Conservation (phyloP, 2,113 vertebrate genomes). For the Psephotus haematonotus region DNA sequence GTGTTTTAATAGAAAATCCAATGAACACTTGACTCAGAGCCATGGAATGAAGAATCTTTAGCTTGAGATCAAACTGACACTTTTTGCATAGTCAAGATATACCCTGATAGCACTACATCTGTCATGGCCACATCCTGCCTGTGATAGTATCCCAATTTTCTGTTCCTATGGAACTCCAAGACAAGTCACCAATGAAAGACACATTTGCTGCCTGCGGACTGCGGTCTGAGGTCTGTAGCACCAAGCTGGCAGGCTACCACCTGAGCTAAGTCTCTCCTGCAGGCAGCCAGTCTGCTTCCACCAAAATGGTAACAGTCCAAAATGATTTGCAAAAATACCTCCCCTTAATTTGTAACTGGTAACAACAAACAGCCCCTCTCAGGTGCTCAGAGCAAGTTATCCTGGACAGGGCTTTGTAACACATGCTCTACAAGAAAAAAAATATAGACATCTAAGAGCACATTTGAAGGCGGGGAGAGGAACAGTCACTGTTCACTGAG, state of each 20-base stretch:
- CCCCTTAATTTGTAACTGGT: background rate
- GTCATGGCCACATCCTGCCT: background rate
- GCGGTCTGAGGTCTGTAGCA: background rate
- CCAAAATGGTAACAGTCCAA: background rate
- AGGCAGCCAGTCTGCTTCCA: background rate
- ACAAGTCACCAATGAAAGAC: background rate
- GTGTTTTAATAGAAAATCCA: background rate
- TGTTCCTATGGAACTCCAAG: background rate
- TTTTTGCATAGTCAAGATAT: background rate
- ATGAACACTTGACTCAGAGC: background rate
- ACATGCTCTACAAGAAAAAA: background rate
- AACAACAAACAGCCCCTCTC: background rate
- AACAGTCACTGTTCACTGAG: background rate
- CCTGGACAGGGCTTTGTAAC: background rate
- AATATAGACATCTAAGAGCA: background rate
- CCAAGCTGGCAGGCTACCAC: background rate
- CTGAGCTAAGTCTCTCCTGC: background rate
- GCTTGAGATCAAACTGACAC: background rate
- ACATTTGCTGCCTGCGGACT: background rate
- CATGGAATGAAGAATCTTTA: background rate
- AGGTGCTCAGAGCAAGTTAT: background rate
- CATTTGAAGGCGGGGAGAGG: background rate
- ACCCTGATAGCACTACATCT: background rate
- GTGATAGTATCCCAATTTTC: background rate
- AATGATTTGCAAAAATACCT: background rate